A percentile compares a stretch with the other conserved stretches of the same genome.
Evolutionary conservation across 2,888 invertebrate genomes (phyloP).

Genomic region (Tanypteryx hageni): DNA sequence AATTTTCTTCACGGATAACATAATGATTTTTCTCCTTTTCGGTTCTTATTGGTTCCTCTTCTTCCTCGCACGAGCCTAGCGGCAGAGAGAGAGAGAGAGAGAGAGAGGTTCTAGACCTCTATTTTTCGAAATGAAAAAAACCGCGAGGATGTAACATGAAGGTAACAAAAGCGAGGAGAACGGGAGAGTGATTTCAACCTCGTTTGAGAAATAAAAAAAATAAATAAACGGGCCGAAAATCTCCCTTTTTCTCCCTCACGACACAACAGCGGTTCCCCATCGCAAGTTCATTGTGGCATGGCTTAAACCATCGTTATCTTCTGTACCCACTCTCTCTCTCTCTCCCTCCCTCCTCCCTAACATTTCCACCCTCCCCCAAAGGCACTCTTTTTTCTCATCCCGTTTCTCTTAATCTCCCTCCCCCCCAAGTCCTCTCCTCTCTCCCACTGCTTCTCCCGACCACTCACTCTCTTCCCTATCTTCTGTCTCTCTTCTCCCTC

Average conservation of each 20-base stretch:
- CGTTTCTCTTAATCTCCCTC: constrained; percentile 40
- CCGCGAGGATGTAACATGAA: background rate
- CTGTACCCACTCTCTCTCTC: background rate
- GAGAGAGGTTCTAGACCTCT: background rate
- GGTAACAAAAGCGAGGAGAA: background rate
- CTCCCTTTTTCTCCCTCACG: background rate
- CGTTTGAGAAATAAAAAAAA: background rate
- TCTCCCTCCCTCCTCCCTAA: background rate
- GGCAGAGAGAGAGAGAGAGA: background rate
- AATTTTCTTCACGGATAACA: background rate
- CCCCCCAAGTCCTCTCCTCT: constrained; percentile 71
- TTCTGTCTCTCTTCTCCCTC: constrained; percentile 33
- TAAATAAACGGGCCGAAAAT: background rate
- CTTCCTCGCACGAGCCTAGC: background rate
- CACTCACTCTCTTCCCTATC: background rate
- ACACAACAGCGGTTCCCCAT: background rate
- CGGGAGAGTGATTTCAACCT: constrained; percentile 5
- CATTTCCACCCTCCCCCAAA: background rate
- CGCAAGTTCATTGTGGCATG: constrained; percentile 1
- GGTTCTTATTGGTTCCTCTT: background rate
- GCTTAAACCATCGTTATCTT: background rate
- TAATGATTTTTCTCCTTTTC: background rate
- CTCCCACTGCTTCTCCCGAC: constrained; percentile 70
- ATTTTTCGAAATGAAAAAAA: background rate
- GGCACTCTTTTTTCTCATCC: background rate